Evolutionary conservation across 2,113 vertebrate species (phyloP).

Genomic region (Hipposideros armiger): DNA sequence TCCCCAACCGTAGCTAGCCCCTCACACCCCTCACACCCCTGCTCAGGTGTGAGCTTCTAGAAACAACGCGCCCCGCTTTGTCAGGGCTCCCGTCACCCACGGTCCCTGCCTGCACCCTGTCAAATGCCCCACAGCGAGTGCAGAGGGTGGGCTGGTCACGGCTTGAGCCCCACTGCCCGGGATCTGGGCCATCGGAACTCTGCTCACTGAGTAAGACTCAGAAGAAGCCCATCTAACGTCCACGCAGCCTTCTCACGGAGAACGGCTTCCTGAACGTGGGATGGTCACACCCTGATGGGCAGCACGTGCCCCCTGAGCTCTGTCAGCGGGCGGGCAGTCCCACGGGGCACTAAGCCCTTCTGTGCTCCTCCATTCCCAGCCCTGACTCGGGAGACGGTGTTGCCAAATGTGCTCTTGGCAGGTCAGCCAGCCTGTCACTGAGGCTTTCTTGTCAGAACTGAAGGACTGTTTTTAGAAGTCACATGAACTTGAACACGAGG

Average conservation of each 20-base stretch:
- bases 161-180: background rate
- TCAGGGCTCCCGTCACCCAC: accelerated
- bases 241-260: accelerated
- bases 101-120: accelerated
- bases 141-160: accelerated
- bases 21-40: too few species aligned
- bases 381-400: accelerated
- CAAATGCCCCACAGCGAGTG: accelerated
- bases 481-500: accelerated
- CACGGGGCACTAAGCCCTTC: too few species aligned
- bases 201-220: accelerated
- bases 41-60: background rate
- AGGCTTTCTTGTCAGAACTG: accelerated
- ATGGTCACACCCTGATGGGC: accelerated
- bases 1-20: too few species aligned
- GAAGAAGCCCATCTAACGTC: background rate
- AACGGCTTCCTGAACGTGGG: accelerated
- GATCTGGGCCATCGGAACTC: too few species aligned
- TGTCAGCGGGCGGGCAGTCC: accelerated
- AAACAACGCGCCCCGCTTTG: accelerated
- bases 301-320: accelerated
- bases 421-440: background rate
- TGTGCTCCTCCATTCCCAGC: accelerated
- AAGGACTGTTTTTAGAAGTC: background rate
- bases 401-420: accelerated